Evolutionary conservation across 2,797 vertebrate species (phyloP).

Genomic region (Lepilemur ruficaudatus): DNA sequence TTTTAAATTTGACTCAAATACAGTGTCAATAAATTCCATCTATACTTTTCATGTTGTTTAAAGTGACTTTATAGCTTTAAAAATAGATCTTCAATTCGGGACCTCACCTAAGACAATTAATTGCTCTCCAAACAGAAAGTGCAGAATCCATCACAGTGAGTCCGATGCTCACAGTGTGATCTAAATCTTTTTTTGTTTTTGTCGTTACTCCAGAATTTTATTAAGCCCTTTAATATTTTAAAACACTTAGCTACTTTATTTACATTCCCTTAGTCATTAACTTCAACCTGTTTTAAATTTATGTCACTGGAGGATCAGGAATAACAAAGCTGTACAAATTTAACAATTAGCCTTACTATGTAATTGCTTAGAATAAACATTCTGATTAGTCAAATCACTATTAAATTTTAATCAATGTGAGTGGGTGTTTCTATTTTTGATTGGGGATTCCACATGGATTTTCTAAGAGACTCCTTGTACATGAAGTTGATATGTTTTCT

Average conservation of each 20-base stretch:
- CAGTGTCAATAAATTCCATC: neutral
- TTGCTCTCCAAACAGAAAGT: neutral
- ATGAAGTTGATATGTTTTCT: neutral
- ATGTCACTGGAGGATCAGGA: constrained; percentile 49
- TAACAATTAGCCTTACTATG: constrained; percentile 67
- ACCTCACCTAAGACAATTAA: neutral
- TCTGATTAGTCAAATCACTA: constrained; percentile 68
- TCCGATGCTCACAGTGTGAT: neutral
- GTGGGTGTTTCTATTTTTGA: constrained; percentile 69
- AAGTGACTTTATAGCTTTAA: constrained; percentile 1
- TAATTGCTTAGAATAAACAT: constrained; percentile 71
- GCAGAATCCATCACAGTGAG: neutral
- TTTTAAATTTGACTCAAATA: constrained; percentile 38
- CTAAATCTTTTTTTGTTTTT: neutral
- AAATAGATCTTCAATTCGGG: neutral
- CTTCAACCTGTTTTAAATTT: constrained; percentile 63
- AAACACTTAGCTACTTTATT: constrained; percentile 62
- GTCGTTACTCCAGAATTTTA: neutral
- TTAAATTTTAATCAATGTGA: constrained; percentile 76
- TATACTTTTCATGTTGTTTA: neutral
- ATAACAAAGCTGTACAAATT: constrained; percentile 69
- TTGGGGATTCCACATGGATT: constrained; percentile 47
- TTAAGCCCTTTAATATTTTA: constrained; percentile 45
- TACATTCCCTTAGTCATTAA: constrained; percentile 61
- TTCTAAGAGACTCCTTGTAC: constrained; percentile 30